Base-by-base conservation (phyloP, 2,797 vertebrate species). In the Phalanger gymnotis region DNA sequence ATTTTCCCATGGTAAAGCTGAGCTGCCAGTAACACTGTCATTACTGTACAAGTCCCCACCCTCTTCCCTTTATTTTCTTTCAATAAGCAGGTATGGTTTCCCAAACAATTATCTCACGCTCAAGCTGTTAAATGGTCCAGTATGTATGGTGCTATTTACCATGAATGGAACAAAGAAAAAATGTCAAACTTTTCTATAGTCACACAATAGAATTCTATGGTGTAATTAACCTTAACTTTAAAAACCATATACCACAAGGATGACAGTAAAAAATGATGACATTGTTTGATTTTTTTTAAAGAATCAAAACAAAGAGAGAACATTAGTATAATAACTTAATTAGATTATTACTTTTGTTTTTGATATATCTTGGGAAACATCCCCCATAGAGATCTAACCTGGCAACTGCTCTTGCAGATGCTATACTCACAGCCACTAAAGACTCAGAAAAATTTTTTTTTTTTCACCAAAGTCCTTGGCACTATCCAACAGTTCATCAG, bases 1-100 rank as follows among this genome's bases (percentile, higher is more conserved):
- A 97, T 97, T 98, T 98, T 98, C 98, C 97, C 98, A 98, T 94
- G 96, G 96, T 95, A 91, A 94, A 96, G 73, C 96, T 95, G 93
- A 97, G 93, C 66, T 97, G 93, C 94, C 95, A 51, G 94, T 90
- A 95, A 91, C 93, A 93, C 96, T 97, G 55, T 98, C 98, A 98
- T 98, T 98, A 98, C 1, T 54, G 19, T 93, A 97, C 94, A 31
- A 98, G 91, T 97, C 97, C 93, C 97, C 97, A 0, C 98, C 98
- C 97, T 98, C 95, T 93, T 96, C 95, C 58, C 96, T 95, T 96
- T 91, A 95, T 98, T 98, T 97, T 97, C 98, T 98, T 97, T 98
- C 98, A 98, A 95, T 97, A 98, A 97, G 92, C 57, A 96, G 91
- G 91, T 96, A 95, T 94, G 61, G n/a, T 90, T 97, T 98, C 98